phyloP scores from a whole-genome alignment of 2,888 invertebrate species.

The Papilio gigon region DNA sequence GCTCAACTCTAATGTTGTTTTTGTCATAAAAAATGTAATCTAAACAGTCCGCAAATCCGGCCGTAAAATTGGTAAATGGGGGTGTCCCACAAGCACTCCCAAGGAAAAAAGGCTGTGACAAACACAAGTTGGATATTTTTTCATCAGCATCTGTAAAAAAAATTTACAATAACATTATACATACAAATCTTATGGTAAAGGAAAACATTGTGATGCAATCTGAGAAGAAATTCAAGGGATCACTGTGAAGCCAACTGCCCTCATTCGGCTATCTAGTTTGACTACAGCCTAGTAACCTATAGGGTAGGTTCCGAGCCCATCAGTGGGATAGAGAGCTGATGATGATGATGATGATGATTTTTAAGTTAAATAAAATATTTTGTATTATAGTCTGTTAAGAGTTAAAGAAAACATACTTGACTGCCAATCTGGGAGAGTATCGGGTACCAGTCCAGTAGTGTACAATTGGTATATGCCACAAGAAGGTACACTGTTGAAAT shows the following conservation, averaged over 20 bases:
- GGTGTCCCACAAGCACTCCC: conserved; percentile 93
- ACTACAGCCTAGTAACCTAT: too few species aligned
- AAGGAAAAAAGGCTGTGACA: conserved; percentile 85
- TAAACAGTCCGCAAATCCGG: conserved; percentile 91
- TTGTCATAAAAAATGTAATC: conserved; percentile 95
- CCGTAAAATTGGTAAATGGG: conserved; percentile 92
- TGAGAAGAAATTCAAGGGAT: too few species aligned
- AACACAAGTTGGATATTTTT: conserved; percentile 83
- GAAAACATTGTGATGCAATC: too few species aligned
- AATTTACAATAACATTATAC: conserved; percentile 11
- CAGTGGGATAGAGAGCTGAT: too few species aligned
- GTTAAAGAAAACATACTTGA: conserved; percentile 84
- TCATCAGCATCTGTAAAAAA: conserved; percentile 85
- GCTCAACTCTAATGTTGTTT: conserved; percentile 83
- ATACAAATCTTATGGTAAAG: too few species aligned
- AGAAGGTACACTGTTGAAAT: conserved; percentile 94
- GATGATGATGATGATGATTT: too few species aligned
- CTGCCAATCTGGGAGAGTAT: conserved; percentile 87
- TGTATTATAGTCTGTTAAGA: neutral
- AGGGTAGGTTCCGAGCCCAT: too few species aligned
- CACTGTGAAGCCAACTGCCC: too few species aligned
- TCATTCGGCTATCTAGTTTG: too few species aligned
- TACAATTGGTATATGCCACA: conserved; percentile 91
- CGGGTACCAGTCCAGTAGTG: conserved; percentile 85
- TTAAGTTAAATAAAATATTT: neutral